Evolutionary conservation across 2,797 vertebrate species (phyloP).

Genomic region (Pachyuromys duprasi): DNA sequence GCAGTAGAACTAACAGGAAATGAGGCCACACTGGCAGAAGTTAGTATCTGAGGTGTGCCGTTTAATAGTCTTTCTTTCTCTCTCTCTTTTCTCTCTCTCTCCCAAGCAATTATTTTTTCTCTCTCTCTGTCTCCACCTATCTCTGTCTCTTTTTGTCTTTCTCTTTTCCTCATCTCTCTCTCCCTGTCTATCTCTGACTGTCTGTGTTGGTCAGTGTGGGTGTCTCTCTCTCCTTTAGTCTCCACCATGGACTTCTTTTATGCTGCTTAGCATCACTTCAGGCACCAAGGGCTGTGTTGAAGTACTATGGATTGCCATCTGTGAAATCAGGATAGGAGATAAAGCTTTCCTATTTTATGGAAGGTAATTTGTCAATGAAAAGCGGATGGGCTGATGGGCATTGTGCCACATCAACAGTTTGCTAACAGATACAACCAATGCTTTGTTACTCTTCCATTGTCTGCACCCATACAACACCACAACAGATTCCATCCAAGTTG

Average conservation of each 20-base stretch:
- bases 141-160: not conserved
- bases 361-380: not conserved
- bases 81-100: not conserved
- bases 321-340: not conserved
- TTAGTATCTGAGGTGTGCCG: not conserved
- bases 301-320: not conserved
- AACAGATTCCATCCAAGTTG: not conserved
- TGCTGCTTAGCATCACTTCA: not conserved
- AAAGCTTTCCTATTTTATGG: not conserved
- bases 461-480: not conserved
- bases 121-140: not conserved
- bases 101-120: not conserved
- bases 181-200: not conserved
- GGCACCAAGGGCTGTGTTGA: not conserved
- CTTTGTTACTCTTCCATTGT: not conserved
- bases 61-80: not conserved
- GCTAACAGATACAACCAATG: not conserved
- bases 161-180: not conserved
- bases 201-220: not conserved
- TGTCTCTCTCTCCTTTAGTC: not conserved
- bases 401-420: not conserved
- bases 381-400: not conserved
- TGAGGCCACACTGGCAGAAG: not conserved
- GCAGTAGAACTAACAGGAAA: not conserved
- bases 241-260: not conserved